Percentiles rank a stretch among this genome's conserved stretches.
Conservation (phyloP, 2,113 vertebrate species). For the Gasterosteus aculeatus region DNA sequence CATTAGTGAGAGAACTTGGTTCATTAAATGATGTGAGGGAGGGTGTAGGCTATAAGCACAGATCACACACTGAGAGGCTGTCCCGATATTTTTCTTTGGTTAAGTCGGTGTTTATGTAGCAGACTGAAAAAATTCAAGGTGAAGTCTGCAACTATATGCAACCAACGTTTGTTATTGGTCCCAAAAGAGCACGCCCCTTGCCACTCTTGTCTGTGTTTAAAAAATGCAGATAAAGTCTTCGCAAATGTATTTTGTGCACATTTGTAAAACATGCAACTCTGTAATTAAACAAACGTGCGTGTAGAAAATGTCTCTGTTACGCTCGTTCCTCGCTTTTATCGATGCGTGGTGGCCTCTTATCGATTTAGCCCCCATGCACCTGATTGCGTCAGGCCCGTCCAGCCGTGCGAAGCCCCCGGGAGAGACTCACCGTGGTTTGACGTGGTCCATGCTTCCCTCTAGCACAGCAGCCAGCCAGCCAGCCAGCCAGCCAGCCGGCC, state of each 20-base stretch:
- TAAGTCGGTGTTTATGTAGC: conserved; percentile 23
- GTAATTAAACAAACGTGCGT: neutral
- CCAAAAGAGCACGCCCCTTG: neutral
- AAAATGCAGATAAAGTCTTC: neutral
- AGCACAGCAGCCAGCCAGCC: conserved; percentile 39
- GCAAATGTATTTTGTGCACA: neutral
- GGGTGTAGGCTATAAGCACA: conserved; percentile 31
- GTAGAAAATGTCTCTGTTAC: conserved; percentile 8
- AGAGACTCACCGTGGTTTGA: conserved; percentile 67
- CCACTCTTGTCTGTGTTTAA: neutral
- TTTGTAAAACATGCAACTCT: neutral
- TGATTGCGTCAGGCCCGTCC: conserved; percentile 50
- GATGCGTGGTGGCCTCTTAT: conserved; percentile 55
- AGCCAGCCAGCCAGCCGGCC: conserved; percentile 8
- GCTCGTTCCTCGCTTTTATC: conserved; percentile 32
- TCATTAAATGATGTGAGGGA: conserved; percentile 72
- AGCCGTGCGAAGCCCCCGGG: conserved; percentile 47
- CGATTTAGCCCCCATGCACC: conserved; percentile 48
- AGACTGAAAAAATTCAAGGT: neutral
- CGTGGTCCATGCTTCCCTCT: conserved; percentile 59
- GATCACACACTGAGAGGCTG: conserved; percentile 57
- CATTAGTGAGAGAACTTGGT: conserved; percentile 74
- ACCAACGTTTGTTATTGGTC: neutral
- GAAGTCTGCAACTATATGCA: neutral
- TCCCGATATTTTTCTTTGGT: conserved; percentile 25